Evolutionary conservation across 1,140 invertebrate species (phyloP), one percentile per base, ranked within the genome.

Genomic region (Macrobrachium nipponense): DNA sequence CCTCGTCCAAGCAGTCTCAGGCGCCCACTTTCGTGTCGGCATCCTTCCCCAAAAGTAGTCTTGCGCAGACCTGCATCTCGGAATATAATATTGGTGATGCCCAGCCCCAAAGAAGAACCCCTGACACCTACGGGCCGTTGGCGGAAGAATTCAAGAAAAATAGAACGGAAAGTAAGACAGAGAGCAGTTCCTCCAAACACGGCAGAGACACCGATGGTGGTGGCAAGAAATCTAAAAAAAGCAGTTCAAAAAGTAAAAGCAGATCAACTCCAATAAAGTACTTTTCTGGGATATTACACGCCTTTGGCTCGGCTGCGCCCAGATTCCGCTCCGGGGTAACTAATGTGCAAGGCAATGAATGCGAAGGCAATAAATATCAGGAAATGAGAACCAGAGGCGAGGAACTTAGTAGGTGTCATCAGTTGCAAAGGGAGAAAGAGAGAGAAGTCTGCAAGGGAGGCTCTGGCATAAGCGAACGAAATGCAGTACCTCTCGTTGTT

Each of bases 241-340:
- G 70, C 27, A 75, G 43, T 43, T 59, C 66, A 7, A 76, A 83
- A 60, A 76, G 27, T 43, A 83, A 83, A 58, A 44, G 58, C 20
- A 76, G 61, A n/a, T 81, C 85, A 5, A 81, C 75, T 36, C 85
- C 85, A 23, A 44, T 70, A 44, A 87, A 68, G 44, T 87, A 87
- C 73, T 77, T 87, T 44, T 87, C 85, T 10, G 85, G 85, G 11
- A 76, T 87, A 20, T 64, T 87, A 23, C 64, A 87, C 36, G 85
- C 79, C 23, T 81, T 87, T 68, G 73, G 79, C 20, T 75, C 85
- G 5, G 80, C 85, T 18, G 79, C 79, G 15, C 85, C 85, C 17
- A 79, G 85, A 51, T 80, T 87, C 23, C 73, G 79, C n/a, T 44
- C 70, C 18, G 59, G 59, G 59, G 6, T n/a, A 58, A 75, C 82